These are phyloP conservation scores for Stegostoma tigrinum DNA, from an alignment of 2,113 vertebrate species.

Conservation along the genomic window DNA sequence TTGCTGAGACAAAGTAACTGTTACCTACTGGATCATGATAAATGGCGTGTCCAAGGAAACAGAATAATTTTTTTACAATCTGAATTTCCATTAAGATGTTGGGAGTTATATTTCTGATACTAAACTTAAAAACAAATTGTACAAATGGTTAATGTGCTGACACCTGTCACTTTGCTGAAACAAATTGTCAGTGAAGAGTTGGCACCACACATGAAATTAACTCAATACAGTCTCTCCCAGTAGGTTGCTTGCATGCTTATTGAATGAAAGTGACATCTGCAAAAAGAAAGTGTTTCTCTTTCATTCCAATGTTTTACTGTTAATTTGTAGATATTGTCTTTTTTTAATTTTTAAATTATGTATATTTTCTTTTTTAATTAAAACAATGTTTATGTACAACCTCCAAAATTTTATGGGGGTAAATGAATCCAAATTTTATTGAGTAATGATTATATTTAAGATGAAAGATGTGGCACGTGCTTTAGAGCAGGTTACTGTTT, in stretches of 20 bases:
- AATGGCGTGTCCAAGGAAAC: background rate
- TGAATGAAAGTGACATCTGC: conserved; percentile 54
- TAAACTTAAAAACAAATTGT: background rate
- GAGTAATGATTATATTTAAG: conserved; percentile 30
- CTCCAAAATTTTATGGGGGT: conserved; percentile 65
- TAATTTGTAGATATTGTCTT: conserved; percentile 72
- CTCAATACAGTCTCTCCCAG: background rate
- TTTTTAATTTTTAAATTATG: conserved; percentile 72
- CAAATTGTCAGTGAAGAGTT: background rate
- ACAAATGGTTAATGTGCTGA: background rate
- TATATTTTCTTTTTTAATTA: conserved; percentile 80
- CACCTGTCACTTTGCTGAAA: background rate
- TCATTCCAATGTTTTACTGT: conserved; percentile 45
- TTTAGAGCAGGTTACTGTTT: conserved; percentile 33
- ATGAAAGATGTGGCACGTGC: conserved; percentile 30
- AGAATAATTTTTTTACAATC: background rate
- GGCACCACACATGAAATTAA: background rate
- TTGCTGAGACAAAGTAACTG: background rate
- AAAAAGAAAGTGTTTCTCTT: conserved; percentile 68
- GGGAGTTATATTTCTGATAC: background rate
- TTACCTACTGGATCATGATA: background rate
- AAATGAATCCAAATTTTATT: conserved; percentile 25
- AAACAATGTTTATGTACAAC: conserved; percentile 75
- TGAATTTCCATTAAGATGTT: background rate
- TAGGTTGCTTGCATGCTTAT: background rate